These are phyloP conservation scores for Papilio elwesi DNA, from an alignment of 2,888 invertebrate species.

Conservation along the genomic window DNA sequence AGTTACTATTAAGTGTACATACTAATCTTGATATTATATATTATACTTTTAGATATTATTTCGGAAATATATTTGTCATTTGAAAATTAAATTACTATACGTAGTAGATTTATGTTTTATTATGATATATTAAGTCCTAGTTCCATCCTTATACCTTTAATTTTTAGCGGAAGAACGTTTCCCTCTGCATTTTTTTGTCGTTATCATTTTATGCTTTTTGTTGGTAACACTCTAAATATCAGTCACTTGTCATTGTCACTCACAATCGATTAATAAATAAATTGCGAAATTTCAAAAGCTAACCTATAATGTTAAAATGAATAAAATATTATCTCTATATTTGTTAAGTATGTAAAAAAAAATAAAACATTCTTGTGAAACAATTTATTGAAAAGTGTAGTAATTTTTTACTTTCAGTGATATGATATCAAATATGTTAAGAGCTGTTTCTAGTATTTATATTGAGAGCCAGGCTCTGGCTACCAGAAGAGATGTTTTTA, in stretches of 20 bases:
- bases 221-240: background rate
- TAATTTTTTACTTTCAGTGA: constrained; percentile 8
- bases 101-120: no score
- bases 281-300: constrained; percentile 31
- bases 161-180: no score
- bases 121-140: no score
- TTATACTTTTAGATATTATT: no score
- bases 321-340: constrained; percentile 12
- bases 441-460: constrained; percentile 46
- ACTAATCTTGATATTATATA: no score
- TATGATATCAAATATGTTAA: constrained; percentile 43
- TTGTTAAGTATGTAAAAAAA: constrained; percentile 24
- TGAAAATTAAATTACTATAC: no score
- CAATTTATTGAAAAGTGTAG: constrained; percentile 16
- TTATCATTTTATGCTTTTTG: no score
- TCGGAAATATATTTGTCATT: no score
- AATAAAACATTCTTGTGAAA: constrained; percentile 12
- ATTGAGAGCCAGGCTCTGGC: constrained; percentile 43
- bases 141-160: no score
- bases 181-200: no score
- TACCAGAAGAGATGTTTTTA: constrained; percentile 44
- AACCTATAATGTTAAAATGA: constrained; percentile 29
- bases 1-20: no score
- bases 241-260: constrained; percentile 3
- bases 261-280: constrained; percentile 22